These are phyloP conservation scores for Hycleus cichorii DNA, from an alignment of 1,140 invertebrate species.

Conservation along the genomic window DNA sequence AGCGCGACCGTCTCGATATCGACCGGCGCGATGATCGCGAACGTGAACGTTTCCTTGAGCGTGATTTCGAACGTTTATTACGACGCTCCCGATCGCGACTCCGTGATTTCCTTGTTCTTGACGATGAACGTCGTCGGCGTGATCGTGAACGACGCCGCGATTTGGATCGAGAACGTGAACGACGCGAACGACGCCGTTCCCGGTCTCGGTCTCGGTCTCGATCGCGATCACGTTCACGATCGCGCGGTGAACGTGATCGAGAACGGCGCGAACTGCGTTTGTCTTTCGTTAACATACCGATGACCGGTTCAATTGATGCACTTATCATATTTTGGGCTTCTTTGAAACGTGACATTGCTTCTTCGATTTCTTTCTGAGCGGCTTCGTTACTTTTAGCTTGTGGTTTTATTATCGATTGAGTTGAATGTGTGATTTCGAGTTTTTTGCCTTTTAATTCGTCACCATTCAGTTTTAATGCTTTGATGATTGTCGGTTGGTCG, in stretches of 20 bases:
- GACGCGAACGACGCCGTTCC: slow-evolving; percentile 44
- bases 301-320: slow-evolving; percentile 84
- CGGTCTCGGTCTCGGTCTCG: slow-evolving; percentile 38
- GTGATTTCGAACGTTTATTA: slow-evolving; percentile 14
- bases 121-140: slow-evolving; percentile 14
- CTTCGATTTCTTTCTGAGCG: slow-evolving; percentile 90
- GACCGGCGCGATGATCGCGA: slow-evolving; percentile 15
- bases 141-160: slow-evolving; percentile 18
- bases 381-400: slow-evolving; percentile 92
- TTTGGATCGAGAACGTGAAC: slow-evolving; percentile 41
- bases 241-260: slow-evolving; percentile 46
- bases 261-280: slow-evolving; percentile 54
- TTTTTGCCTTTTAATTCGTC: slow-evolving; percentile 56
- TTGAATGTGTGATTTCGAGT: slow-evolving; percentile 77
- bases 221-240: slow-evolving; percentile 37
- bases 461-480: slow-evolving; percentile 83
- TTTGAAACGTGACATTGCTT: slow-evolving; percentile 93
- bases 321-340: slow-evolving; percentile 92
- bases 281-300: slow-evolving; percentile 75
- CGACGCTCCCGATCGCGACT: slow-evolving; percentile 16
- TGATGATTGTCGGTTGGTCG: slow-evolving; percentile 81
- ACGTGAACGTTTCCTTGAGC: slow-evolving; percentile 35
- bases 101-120: slow-evolving; percentile 33
- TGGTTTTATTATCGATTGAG: slow-evolving; percentile 84
- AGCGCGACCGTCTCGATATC: slow-evolving; percentile 39